Base-by-base conservation (phyloP, 2,113 vertebrate species). In the Periophthalmodon schlosseri region DNA sequence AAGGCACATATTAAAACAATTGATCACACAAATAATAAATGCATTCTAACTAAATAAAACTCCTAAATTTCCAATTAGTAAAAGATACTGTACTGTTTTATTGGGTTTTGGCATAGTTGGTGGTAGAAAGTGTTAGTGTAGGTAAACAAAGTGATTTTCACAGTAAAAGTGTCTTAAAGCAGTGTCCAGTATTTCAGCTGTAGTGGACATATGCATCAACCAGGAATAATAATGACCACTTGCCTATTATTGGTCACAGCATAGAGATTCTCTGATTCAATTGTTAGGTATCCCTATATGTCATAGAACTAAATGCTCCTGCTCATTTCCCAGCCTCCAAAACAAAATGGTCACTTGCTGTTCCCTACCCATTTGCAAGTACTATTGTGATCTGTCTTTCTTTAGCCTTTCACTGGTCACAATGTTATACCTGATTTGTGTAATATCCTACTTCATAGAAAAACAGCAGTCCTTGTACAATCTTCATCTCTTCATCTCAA, bases 1-100 rank as follows among this genome's bases (percentile, higher is more conserved):
- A 88, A 88, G 86, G 83, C 88, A 89, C 75, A 44, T 44, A 34
- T 54, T 12, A 77, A 16, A 69, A 28, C 10, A 39, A 21, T 18
- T 34, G 3, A 44, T 64, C 65, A 67, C 34, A 49, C 2, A 44
- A 46, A 44, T 44, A n/a, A 65, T 8, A 20, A 67, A 11, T 46
- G 15, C 28, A 23, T 20, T 68, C 2, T 46, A 39, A 64, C 18
- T 39, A 65, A 39, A 65, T 64, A 2, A 39, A 65, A 20, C 8
- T 65, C 44, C 12, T 21, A 14, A 24, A 13, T 21, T 49, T 11
- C 21, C 23, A 68, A 24, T 24, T 28, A 28, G 11, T 21, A 14
- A 23, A 68, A 46, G 9, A 14, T 24, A 44, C 52, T n/a, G n/a
- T 47, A 49, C 28, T 36, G 65, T 12, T 36, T 64, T 33, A 8